Evolutionary conservation across 2,888 invertebrate genomes (phyloP).

Genomic region (Leptinotarsa tumamoca): DNA sequence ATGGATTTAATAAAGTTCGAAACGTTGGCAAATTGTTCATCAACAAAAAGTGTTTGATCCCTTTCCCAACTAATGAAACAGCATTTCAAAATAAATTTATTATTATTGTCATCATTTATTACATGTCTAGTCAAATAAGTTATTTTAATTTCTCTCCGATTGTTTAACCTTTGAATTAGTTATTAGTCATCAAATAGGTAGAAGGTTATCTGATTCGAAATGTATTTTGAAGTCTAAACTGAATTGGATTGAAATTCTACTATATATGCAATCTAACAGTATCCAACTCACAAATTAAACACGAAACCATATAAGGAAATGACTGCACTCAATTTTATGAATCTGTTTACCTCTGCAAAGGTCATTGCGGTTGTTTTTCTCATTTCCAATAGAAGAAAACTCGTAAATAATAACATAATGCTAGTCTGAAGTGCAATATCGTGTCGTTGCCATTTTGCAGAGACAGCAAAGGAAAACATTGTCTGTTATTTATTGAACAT

Average conservation of each 20-base stretch:
- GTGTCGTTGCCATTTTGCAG: conserved; percentile 7
- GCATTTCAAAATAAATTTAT: no score
- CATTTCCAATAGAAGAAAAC: conserved; percentile 5
- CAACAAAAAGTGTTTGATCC: no score
- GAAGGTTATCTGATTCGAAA: no score
- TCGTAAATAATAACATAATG: conserved; percentile 12
- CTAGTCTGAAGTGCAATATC: not conserved
- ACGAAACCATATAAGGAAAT: not conserved
- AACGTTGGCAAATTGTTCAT: no score
- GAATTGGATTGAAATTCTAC: not conserved
- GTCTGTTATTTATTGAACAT: conserved; percentile 8
- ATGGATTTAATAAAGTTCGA: no score
- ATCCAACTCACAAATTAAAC: not conserved
- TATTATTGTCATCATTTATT: no score
- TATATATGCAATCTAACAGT: not conserved
- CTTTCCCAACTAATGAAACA: no score
- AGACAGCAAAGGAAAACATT: conserved; percentile 21
- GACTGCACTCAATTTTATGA: not conserved
- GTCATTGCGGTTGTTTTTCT: not conserved
- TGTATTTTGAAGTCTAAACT: not conserved
- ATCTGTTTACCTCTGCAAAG: conserved; percentile 1
- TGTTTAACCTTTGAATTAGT: no score
- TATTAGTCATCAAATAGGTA: no score
- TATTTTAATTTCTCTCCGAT: no score
- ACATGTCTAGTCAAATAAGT: no score